These are phyloP conservation scores for Archaeoteleia sp. DNA, from an alignment of 2,888 invertebrate genomes.

Conservation along the genomic window DNA sequence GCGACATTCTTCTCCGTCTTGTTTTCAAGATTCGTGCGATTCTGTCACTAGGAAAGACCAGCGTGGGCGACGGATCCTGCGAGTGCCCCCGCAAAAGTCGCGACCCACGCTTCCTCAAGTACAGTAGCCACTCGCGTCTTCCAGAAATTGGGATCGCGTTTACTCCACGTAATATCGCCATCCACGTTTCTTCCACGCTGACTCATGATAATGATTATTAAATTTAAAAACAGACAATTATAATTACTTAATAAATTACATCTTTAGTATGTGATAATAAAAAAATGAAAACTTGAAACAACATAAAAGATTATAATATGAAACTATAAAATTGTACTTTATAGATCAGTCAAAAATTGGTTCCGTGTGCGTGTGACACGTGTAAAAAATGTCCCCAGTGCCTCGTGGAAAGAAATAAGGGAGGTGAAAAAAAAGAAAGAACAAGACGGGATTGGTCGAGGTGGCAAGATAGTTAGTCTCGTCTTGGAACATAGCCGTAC, in stretches of 20 bases:
- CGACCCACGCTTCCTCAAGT: constrained; percentile 38
- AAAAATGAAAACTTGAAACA: too few relatives aligned
- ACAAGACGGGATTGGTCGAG: constrained; percentile 19
- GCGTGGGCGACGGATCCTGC: constrained; percentile 32
- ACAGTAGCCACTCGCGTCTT: constrained; percentile 21
- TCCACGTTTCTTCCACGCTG: too few relatives aligned
- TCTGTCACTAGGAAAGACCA: constrained; percentile 38
- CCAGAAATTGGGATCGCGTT: neutral
- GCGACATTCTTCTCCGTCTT: constrained; percentile 31
- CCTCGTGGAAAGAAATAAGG: neutral
- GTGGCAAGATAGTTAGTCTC: constrained; percentile 37
- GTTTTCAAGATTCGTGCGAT: constrained; percentile 41
- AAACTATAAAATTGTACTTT: neutral
- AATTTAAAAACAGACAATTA: too few relatives aligned
- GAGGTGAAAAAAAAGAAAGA: neutral
- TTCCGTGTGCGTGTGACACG: constrained; percentile 1
- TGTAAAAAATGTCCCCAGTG: neutral
- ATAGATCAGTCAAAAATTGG: neutral
- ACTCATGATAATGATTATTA: too few relatives aligned
- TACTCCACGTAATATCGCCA: neutral
- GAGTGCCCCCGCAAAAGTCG: constrained; percentile 32
- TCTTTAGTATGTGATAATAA: too few relatives aligned
- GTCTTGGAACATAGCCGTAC: constrained; percentile 47
- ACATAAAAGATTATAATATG: too few relatives aligned
- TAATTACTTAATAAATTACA: too few relatives aligned